Evolutionary conservation across 1,140 invertebrate species (phyloP).

Genomic region (Drosophila subpulchrella): DNA sequence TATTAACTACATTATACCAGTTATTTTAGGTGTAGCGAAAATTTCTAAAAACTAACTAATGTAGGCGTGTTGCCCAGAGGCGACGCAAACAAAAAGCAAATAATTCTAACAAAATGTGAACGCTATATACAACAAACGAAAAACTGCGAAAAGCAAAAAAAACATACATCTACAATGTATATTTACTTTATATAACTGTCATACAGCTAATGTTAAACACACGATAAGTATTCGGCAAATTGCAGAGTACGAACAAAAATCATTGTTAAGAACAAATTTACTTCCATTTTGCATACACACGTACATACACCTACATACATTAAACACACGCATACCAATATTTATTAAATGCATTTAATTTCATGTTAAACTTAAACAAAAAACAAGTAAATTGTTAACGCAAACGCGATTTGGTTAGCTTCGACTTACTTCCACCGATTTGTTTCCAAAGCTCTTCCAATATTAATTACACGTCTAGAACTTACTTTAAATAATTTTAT

Average conservation of each 20-base stretch:
- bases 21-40: slow-evolving; percentile 47
- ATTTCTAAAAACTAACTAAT: slow-evolving; percentile 38
- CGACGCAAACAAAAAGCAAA: slow-evolving; percentile 46
- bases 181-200: slow-evolving; percentile 71
- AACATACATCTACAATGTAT: slow-evolving; percentile 38
- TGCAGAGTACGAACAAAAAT: slow-evolving; percentile 57
- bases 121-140: slow-evolving; percentile 50
- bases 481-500: slow-evolving; percentile 57
- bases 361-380: slow-evolving; percentile 71
- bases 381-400: slow-evolving; percentile 59
- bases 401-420: slow-evolving; percentile 70
- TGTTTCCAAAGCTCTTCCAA: slow-evolving; percentile 83
- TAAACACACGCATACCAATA: slow-evolving; percentile 30
- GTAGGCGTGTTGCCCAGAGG: slow-evolving; percentile 21
- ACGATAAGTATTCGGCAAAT: slow-evolving; percentile 60
- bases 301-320: slow-evolving; percentile 41
- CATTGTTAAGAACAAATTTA: slow-evolving; percentile 82
- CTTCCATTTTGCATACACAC: slow-evolving; percentile 70
- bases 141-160: slow-evolving; percentile 9
- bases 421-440: slow-evolving; percentile 79
- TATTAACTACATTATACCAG: slow-evolving; percentile 38
- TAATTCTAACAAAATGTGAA: slow-evolving; percentile 66
- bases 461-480: slow-evolving; percentile 54
- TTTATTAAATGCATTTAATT: slow-evolving; percentile 82
- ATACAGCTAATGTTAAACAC: slow-evolving; percentile 72